Evolutionary conservation across 2,113 vertebrate species (phyloP).

Genomic region (Thomomys bottae): DNA sequence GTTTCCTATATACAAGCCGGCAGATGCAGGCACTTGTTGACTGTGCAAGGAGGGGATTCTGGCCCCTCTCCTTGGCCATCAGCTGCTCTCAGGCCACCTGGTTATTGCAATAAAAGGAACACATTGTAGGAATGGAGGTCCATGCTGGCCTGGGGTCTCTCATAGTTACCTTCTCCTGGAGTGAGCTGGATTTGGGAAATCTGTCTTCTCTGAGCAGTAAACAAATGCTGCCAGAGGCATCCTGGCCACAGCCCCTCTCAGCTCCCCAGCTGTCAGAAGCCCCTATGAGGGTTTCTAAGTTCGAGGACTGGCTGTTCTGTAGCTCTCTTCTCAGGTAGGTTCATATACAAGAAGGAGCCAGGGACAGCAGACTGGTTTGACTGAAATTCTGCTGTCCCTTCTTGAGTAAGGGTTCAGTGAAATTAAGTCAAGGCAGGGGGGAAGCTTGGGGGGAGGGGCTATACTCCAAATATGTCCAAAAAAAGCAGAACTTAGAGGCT

Average conservation of each 20-base stretch:
- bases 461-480: not conserved
- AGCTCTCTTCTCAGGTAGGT: not conserved
- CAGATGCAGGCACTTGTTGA: not conserved
- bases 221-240: not conserved
- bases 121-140: not conserved
- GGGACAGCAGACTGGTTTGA: not conserved
- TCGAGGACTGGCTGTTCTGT: too few species aligned
- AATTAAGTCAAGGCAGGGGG: not conserved
- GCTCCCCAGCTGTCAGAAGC: not conserved
- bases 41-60: not conserved
- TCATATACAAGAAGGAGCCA: not conserved
- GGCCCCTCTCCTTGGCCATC: not conserved
- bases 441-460: not conserved
- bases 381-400: not conserved
- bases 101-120: not conserved
- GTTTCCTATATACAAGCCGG: not conserved
- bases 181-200: not conserved
- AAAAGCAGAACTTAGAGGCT: not conserved
- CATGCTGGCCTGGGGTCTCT: not conserved
- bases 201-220: not conserved
- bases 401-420: not conserved
- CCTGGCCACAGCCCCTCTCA: not conserved
- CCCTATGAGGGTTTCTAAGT: not conserved
- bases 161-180: not conserved
- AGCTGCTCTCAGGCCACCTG: not conserved